A percentile compares a stretch with the other conserved stretches of the same genome.
Conservation (phyloP, 1,140 invertebrate species). For the Aphelenchoides besseyi region DNA sequence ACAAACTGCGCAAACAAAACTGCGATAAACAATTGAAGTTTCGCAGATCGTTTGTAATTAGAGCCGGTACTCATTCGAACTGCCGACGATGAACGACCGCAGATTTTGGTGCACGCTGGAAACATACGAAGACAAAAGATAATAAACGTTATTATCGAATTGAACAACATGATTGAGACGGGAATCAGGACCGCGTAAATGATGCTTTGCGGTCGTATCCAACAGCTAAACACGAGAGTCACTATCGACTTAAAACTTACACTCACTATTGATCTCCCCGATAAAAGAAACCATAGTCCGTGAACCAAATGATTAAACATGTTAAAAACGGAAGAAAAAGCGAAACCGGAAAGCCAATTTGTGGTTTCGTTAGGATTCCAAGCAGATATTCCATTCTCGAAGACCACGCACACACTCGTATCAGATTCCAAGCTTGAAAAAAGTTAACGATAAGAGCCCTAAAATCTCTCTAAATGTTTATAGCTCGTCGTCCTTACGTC, state of each 20-base stretch:
- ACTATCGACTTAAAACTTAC: not conserved
- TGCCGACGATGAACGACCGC: not conserved
- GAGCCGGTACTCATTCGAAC: not conserved
- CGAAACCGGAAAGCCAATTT: not conserved
- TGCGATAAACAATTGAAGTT: slow-evolving; percentile 1
- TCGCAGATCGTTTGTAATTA: not conserved
- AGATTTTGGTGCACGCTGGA: not conserved
- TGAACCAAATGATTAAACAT: not conserved
- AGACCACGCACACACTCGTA: slow-evolving; percentile 5
- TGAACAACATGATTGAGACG: not conserved
- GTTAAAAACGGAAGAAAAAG: not conserved
- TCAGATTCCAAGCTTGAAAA: slow-evolving; percentile 7
- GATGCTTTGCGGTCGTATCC: slow-evolving; percentile 3
- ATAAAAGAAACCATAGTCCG: not conserved
- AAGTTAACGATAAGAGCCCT: not conserved
- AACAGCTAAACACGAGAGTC: slow-evolving; percentile 1
- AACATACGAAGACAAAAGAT: slow-evolving; percentile 21
- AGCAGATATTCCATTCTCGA: not conserved
- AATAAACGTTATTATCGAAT: not conserved
- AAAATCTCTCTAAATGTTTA: too few relatives aligned
- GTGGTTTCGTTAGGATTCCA: not conserved
- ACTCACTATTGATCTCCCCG: slow-evolving; percentile 1
- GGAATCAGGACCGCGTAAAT: slow-evolving; percentile 10
- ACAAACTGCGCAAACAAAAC: slow-evolving; percentile 7
- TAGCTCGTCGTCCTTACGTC: too few relatives aligned